Evolutionary conservation across 1,140 invertebrate genomes (phyloP).

Genomic region (Diorhabda elongata): DNA sequence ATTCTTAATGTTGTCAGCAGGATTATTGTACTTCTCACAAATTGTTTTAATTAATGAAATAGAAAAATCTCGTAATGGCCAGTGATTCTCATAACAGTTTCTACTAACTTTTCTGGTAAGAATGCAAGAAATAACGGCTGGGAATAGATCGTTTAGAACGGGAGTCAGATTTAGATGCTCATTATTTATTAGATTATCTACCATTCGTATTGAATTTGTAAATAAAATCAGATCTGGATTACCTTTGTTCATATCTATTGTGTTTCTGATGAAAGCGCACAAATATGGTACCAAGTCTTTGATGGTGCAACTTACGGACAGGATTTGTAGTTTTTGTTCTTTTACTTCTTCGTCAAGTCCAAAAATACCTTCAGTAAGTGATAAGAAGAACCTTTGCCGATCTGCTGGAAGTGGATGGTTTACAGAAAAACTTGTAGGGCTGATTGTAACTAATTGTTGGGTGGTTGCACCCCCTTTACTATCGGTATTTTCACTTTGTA

Average conservation of each 20-base stretch:
- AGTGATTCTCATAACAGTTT: slow-evolving; percentile 35
- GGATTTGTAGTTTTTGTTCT: slow-evolving; percentile 25
- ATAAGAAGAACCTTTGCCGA: slow-evolving; percentile 32
- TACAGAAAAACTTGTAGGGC: slow-evolving; percentile 27
- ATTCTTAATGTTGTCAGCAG: slow-evolving; percentile 31
- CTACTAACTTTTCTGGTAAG: slow-evolving; percentile 33
- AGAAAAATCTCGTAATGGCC: slow-evolving; percentile 35
- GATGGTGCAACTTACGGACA: slow-evolving; percentile 29
- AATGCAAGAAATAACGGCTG: slow-evolving; percentile 29
- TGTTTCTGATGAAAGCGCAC: slow-evolving; percentile 30
- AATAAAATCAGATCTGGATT: slow-evolving; percentile 32
- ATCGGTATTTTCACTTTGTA: slow-evolving; percentile 48
- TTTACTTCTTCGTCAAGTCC: slow-evolving; percentile 33
- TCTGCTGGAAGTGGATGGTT: slow-evolving; percentile 31
- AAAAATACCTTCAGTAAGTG: slow-evolving; percentile 33
- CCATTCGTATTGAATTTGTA: slow-evolving; percentile 34
- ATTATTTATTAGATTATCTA: slow-evolving; percentile 30
- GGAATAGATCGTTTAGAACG: slow-evolving; percentile 29
- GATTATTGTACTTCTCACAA: slow-evolving; percentile 26
- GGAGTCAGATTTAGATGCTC: slow-evolving; percentile 24
- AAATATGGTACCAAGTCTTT: slow-evolving; percentile 29
- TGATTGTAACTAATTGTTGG: slow-evolving; percentile 28
- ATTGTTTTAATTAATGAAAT: slow-evolving; percentile 27
- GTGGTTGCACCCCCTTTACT: slow-evolving; percentile 10
- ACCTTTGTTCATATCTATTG: slow-evolving; percentile 30